A percentile compares a stretch with the other conserved stretches of the same genome.
Evolutionary conservation across 2,888 invertebrate genomes (phyloP).

Genomic region (Ryuthela nishihirai): DNA sequence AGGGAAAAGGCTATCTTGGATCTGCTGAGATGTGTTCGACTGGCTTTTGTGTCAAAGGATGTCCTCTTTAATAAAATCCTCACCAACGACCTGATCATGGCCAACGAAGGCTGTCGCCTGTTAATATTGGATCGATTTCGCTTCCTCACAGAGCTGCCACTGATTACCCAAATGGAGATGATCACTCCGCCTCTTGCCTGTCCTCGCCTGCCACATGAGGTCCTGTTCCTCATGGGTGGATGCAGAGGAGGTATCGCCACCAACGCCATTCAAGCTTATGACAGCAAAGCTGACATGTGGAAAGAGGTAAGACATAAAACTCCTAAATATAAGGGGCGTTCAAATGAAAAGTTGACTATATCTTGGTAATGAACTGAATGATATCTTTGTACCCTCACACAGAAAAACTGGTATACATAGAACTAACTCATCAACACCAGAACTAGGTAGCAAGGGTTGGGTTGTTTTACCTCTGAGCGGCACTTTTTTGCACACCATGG

Average conservation of each 20-base stretch:
- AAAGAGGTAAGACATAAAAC: conserved; percentile 63
- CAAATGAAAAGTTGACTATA: no score
- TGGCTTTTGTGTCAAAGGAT: conserved; percentile 78
- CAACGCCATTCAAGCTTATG: conserved; percentile 78
- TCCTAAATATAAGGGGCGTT: no score
- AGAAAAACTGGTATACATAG: no score
- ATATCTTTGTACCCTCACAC: no score
- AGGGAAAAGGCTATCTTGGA: conserved; percentile 72
- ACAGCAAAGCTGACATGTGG: conserved; percentile 85
- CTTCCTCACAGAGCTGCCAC: conserved; percentile 86
- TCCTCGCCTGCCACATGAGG: conserved; percentile 75
- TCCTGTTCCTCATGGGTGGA: conserved; percentile 77
- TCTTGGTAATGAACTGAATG: no score
- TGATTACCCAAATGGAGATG: conserved; percentile 75
- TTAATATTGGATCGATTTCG: conserved; percentile 85
- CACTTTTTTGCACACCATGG: no score
- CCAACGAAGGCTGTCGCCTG: conserved; percentile 76
- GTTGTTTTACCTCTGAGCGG: no score
- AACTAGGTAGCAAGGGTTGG: no score
- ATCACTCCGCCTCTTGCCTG: conserved; percentile 74
- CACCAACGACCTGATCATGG: conserved; percentile 69
- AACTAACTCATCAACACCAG: no score
- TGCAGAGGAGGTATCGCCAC: conserved; percentile 69
- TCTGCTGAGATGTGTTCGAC: conserved; percentile 56
- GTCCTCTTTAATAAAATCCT: conserved; percentile 84